A percentile compares a stretch with the other conserved stretches of the same genome.
phyloP scores from a whole-genome alignment of 2,888 invertebrate species.

The Augiades crinisus region DNA sequence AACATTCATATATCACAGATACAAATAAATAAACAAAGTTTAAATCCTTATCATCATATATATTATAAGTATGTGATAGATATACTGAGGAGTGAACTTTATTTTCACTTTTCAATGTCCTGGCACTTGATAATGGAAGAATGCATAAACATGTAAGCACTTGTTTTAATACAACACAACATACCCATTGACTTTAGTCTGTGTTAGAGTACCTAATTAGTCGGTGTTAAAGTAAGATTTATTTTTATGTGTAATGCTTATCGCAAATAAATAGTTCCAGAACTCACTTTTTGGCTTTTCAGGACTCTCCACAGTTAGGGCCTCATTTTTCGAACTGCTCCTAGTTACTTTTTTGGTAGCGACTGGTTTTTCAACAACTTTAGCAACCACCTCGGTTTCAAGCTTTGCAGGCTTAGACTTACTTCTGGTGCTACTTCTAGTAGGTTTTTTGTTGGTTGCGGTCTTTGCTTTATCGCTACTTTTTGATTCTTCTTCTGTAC shows the following conservation, averaged over 20 bases:
- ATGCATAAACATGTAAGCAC: no score
- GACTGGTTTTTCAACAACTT: neutral
- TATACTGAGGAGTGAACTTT: no score
- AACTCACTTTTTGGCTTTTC: conserved; percentile 46
- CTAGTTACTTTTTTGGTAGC: conserved; percentile 6
- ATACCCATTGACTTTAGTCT: no score
- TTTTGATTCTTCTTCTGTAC: conserved; percentile 4
- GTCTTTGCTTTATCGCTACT: neutral
- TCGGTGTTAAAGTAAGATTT: neutral
- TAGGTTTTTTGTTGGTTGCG: conserved; percentile 38
- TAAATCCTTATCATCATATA: no score
- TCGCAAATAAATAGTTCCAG: conserved; percentile 8
- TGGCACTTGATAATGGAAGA: no score
- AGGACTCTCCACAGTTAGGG: conserved; percentile 38
- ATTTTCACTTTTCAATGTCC: no score
- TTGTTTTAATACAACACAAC: no score
- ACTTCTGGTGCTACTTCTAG: conserved; percentile 40
- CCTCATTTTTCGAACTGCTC: conserved; percentile 42
- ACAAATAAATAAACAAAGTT: no score
- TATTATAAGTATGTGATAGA: no score
- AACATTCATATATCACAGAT: no score
- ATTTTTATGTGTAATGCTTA: no score
- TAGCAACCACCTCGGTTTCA: neutral
- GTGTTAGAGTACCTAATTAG: no score
- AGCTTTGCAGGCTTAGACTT: neutral